Percentiles rank a stretch among this genome's conserved stretches.
Evolutionary conservation across 2,888 invertebrate genomes (phyloP).

Genomic region (Patella caerulea): DNA sequence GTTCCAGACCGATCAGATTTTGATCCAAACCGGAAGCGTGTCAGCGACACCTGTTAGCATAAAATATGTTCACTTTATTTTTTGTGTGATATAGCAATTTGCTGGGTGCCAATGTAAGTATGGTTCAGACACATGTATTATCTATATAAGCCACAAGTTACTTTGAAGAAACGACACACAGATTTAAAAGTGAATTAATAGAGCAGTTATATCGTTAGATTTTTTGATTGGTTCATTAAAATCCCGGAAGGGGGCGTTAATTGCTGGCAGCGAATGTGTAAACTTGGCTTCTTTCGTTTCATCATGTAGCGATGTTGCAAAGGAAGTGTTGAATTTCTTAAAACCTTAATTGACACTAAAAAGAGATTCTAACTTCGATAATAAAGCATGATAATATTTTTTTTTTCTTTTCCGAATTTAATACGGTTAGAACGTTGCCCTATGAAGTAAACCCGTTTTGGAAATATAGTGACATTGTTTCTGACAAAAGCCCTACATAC

Average conservation of each 20-base stretch:
- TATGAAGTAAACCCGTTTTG: too few species aligned
- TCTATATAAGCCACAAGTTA: conserved; percentile 1
- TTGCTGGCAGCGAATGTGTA: not conserved
- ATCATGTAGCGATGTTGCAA: not conserved
- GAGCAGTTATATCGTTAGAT: conserved; percentile 17
- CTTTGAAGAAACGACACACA: not conserved
- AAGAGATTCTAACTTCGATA: conserved; percentile 5
- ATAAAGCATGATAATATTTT: not conserved
- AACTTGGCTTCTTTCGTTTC: not conserved
- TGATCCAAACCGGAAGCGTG: conserved; percentile 1
- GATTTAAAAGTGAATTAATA: conserved; percentile 9
- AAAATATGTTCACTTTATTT: not conserved
- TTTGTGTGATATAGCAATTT: conserved; percentile 3
- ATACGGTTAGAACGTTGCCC: too few species aligned
- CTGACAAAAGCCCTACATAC: too few species aligned
- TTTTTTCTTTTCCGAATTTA: not conserved
- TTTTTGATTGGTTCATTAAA: conserved; percentile 18
- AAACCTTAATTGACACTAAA: conserved; percentile 5
- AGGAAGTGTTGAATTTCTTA: conserved; percentile 7
- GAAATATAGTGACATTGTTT: too few species aligned
- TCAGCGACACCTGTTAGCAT: conserved; percentile 4
- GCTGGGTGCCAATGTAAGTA: not conserved
- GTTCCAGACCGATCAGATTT: not conserved
- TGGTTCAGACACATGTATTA: conserved; percentile 4
- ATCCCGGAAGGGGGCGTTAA: conserved; percentile 23